Conservation (phyloP, 2,888 invertebrate genomes). For the Baccha elongata region DNA sequence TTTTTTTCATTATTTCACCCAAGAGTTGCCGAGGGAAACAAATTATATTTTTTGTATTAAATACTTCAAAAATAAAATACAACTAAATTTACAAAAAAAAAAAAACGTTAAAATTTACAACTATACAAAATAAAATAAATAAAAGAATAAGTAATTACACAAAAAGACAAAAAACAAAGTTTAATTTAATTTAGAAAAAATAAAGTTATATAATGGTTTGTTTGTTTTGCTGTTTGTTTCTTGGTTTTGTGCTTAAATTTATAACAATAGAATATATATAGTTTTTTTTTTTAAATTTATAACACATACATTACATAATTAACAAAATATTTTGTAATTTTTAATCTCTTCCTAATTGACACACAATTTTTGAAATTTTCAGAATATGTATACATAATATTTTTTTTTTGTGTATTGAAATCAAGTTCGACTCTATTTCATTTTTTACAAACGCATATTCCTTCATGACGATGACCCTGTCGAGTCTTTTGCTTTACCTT, state of each 20-base stretch:
- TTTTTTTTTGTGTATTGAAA: conserved; percentile 25
- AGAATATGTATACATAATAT: conserved; percentile 18
- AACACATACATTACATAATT: conserved; percentile 53
- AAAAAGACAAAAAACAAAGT: conserved; percentile 7
- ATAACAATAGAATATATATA: conserved; percentile 46
- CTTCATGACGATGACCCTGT: conserved; percentile 69
- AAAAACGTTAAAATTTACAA: conserved; percentile 25
- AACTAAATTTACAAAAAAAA: conserved; percentile 13
- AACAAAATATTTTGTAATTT: conserved; percentile 33
- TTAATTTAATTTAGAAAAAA: conserved; percentile 12
- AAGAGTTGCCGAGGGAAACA: conserved; percentile 2
- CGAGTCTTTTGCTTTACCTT: conserved; percentile 63
- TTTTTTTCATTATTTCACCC: conserved; percentile 20
- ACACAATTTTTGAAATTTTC: conserved; percentile 46
- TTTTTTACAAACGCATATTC: conserved; percentile 8
- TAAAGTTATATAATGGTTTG: conserved; percentile 39
- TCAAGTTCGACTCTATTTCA: conserved; percentile 55
- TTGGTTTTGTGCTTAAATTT: conserved; percentile 51
- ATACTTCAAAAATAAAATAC: conserved; percentile 18
- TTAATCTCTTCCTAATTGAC: conserved; percentile 59
- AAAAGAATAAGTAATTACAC: neutral
- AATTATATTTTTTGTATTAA: conserved; percentile 5
- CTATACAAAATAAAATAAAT: conserved; percentile 45
- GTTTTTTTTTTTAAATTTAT: conserved; percentile 20
- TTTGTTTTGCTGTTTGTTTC: conserved; percentile 56